Base-by-base conservation (phyloP, 2,113 vertebrate genomes). In the Diglossa brunneiventris region DNA sequence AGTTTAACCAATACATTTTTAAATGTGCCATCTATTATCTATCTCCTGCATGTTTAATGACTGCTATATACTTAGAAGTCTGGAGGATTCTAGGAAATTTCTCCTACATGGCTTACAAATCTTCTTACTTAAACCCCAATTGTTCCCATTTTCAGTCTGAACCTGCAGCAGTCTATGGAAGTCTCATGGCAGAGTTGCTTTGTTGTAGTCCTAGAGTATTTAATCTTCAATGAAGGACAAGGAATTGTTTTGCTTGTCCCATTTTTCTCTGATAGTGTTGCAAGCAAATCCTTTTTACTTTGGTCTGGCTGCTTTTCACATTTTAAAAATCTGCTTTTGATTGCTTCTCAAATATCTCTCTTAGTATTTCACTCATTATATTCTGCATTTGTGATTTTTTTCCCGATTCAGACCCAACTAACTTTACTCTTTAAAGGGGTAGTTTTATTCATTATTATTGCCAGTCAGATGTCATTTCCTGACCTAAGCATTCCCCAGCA, bases 271-370 rank as follows among this genome's bases (percentile, higher is more conserved):
- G 35, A 26, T 21, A 23, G 41, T 50, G 19, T 80, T 31, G 59
- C 16, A 86, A 73, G 41, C 4, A 6, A 10, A 13, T 59, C 3
- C 5, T 44, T 78, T 90, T 69, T 75, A 33, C 47, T 88, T 90
- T n/a, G 44, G 0, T 50, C 16, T 75, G 7, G 4, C 21, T 35
- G 6, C 9, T 75, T 93, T 79, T 44, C 2, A 1, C 23, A 1
- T 44, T 9, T 39, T 46, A 31, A 72, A 72, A 83, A 49, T 28
- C 41, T 61, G 4, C 14, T 73, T 92, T 58, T 77, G 56, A 47
- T 83, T 92, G 7, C 30, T 74, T 82, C 26, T 41, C 33, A 55
- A 66, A 28, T 69, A 5, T n/a, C 39, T 47, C 46, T 86, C 26
- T 50, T 78, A 47, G 4, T 46, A 5, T 59, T 81, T 70, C 12